Evolutionary conservation across 2,888 invertebrate species (phyloP).

Genomic region (Hermaeophaga mercurialis): DNA sequence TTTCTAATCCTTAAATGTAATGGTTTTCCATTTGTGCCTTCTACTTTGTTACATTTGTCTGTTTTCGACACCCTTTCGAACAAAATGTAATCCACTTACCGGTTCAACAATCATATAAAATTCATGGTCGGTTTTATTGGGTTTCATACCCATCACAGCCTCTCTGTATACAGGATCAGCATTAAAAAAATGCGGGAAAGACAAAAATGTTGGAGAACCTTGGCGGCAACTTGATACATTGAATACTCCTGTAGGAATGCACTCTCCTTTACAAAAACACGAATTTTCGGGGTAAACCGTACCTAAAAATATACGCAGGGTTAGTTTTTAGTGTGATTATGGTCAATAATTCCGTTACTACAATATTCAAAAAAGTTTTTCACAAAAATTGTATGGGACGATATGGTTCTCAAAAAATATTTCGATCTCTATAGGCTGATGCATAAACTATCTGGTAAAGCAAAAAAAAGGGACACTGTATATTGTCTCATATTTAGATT

Average conservation of each 20-base stretch:
- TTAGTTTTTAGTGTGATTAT: too few species aligned
- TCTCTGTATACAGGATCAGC: constrained; percentile 70
- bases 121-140: constrained; percentile 70
- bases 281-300: constrained; percentile 63
- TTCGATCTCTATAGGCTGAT: too few species aligned
- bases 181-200: constrained; percentile 80
- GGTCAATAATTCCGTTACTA: too few species aligned
- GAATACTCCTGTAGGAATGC: constrained; percentile 73
- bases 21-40: too few species aligned
- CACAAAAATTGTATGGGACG: too few species aligned
- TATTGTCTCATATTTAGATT: too few species aligned
- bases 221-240: constrained; percentile 76
- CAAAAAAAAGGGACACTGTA: too few species aligned
- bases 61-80: too few species aligned
- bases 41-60: too few species aligned
- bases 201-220: constrained; percentile 81
- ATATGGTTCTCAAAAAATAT: too few species aligned
- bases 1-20: not conserved
- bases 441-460: too few species aligned
- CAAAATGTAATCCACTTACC: constrained; percentile 56
- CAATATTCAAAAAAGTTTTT: too few species aligned
- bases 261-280: constrained; percentile 78
- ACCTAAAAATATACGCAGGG: constrained; percentile 60
- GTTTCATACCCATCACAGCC: constrained; percentile 69
- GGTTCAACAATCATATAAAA: constrained; percentile 79